A percentile compares a stretch with the other conserved stretches of the same genome.
Conservation (phyloP, 2,888 invertebrate species). For the Lymantria monacha region DNA sequence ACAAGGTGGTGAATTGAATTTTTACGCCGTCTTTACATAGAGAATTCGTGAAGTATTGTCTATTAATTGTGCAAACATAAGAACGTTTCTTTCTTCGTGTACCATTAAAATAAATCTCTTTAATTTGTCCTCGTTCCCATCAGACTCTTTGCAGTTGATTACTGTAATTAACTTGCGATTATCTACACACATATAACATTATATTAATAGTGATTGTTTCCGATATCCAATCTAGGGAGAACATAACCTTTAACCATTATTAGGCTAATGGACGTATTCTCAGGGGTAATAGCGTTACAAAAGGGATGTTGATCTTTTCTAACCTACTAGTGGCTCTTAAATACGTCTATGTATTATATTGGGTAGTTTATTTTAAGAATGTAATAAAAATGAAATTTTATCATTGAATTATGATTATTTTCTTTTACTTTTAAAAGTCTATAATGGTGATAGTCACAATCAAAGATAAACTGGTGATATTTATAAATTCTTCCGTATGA, state of each 20-base stretch:
- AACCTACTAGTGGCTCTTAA: slow-evolving; percentile 5
- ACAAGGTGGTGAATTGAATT: no score
- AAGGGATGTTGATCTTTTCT: slow-evolving; percentile 10
- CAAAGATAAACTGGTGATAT: no score
- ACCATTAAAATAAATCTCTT: background rate
- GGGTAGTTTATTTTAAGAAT: no score
- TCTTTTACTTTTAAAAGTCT: no score
- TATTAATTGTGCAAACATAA: background rate
- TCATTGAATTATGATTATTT: no score
- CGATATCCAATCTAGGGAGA: background rate
- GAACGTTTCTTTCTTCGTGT: background rate
- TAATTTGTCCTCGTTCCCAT: background rate
- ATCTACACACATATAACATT: background rate
- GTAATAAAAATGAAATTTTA: no score
- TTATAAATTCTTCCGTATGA: no score
- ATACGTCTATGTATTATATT: background rate
- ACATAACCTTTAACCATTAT: slow-evolving; percentile 10
- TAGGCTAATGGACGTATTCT: slow-evolving; percentile 9
- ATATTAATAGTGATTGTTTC: background rate
- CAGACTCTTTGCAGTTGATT: background rate
- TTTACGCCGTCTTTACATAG: no score
- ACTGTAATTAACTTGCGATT: background rate
- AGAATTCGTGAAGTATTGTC: no score
- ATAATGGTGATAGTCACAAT: no score
- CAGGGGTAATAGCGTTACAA: slow-evolving; percentile 7